Percentiles rank a stretch among this genome's conserved stretches.
Evolutionary conservation across 2,797 vertebrate species (phyloP).

Genomic region (Chaetodon trifasciatus): DNA sequence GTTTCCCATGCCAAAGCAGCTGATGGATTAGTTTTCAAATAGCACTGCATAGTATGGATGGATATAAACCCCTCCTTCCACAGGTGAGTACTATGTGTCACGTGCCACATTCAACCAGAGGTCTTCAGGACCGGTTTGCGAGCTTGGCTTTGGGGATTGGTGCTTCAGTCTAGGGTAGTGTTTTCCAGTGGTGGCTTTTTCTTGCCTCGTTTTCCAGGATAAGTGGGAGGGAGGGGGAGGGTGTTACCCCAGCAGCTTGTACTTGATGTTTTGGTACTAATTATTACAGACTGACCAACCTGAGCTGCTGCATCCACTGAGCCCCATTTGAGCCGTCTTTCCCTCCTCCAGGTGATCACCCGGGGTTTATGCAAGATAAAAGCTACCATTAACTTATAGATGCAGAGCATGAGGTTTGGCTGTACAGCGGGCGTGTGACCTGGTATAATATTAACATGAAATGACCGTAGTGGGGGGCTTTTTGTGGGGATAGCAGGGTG

Average conservation of each 20-base stretch:
- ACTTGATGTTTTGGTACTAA: conserved; percentile 66
- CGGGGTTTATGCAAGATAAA: conserved; percentile 53
- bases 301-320: conserved; percentile 66
- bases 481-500: conserved; percentile 60
- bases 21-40: conserved; percentile 71
- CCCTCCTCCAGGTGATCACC: conserved; percentile 54
- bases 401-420: conserved; percentile 86
- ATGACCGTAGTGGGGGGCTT: conserved; percentile 53
- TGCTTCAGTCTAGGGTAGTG: conserved; percentile 64
- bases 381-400: conserved; percentile 58
- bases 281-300: conserved; percentile 51
- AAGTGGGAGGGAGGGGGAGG: background rate
- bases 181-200: conserved; percentile 63
- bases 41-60: conserved; percentile 64
- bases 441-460: conserved; percentile 72
- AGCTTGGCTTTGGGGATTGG: conserved; percentile 68
- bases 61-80: conserved; percentile 49
- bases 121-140: conserved; percentile 46
- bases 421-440: conserved; percentile 87
- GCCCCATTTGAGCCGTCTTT: conserved; percentile 50
- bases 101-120: conserved; percentile 68
- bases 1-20: conserved; percentile 81
- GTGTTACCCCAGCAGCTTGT: conserved; percentile 62
- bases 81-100: conserved; percentile 57
- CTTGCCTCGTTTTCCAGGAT: conserved; percentile 58